A percentile compares a stretch with the other conserved stretches of the same genome.
Evolutionary conservation across 2,797 vertebrate species (phyloP).

Genomic region (Sarcophilus harrisii): DNA sequence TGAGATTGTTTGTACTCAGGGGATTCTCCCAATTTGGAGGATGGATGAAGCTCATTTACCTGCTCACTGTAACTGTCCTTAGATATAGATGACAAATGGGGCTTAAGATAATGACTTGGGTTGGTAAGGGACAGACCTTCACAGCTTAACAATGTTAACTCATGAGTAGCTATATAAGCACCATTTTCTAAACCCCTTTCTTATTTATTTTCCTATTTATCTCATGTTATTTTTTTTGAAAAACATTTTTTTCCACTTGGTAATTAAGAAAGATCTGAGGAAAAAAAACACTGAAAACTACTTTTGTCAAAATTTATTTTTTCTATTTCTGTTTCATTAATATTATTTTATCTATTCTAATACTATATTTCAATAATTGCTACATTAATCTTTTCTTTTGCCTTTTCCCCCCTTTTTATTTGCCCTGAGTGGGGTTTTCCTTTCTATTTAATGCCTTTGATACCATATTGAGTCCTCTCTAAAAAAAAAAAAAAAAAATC

Average conservation of each 20-base stretch:
- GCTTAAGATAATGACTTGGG: neutral
- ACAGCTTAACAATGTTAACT: neutral
- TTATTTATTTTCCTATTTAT: neutral
- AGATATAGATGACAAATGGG: neutral
- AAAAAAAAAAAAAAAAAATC: neutral
- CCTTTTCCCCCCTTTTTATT: neutral
- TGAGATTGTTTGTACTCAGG: neutral
- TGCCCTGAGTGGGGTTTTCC: neutral
- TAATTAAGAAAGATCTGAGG: neutral
- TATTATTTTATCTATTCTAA: neutral
- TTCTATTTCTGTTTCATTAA: neutral
- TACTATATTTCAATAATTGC: neutral
- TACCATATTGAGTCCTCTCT: neutral
- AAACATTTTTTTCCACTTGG: neutral
- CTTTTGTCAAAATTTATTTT: neutral
- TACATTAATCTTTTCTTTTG: constrained; percentile 10
- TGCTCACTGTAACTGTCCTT: neutral
- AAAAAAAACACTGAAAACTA: neutral
- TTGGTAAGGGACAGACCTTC: neutral
- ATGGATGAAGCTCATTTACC: neutral
- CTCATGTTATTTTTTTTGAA: constrained; percentile 28
- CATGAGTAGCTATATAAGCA: neutral
- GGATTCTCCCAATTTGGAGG: neutral
- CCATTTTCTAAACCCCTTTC: constrained; percentile 11
- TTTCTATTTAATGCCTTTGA: neutral